Evolutionary conservation across 2,888 invertebrate species (phyloP), one percentile per base, ranked within the genome.

Genomic region (Mesoligia furuncula): DNA sequence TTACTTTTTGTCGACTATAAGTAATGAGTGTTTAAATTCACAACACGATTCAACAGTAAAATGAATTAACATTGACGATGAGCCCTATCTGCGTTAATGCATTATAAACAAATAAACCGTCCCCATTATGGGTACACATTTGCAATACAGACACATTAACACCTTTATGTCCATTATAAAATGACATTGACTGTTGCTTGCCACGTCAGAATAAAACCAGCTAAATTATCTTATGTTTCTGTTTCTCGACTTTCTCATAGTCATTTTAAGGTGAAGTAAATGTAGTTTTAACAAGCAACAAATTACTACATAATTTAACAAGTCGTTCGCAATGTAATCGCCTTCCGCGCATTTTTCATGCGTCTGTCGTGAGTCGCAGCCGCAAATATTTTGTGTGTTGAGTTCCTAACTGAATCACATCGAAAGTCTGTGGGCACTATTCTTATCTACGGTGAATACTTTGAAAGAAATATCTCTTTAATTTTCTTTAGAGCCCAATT

Each of bases 341-440:
- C 42, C 9, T 66, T 15, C 61, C 20, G 54, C 11, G 24, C 42
- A 31, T 67, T 64, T 73, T 64, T 65, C 31, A 31, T 64, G 59
- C 61, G 61, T 39, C n/a, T 36, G 73, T 20, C 39, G 39, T 20
- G 13, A 48, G 70, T n/a, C 27, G 61, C 48, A 24, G 17, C 39
- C 11, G 59, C 59, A 71, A 73, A 61, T 72, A 67, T 39, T 67
- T n/a, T 2, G 62, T 73, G 72, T 73, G 78, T 59, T 57, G 39
- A 27, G 66, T 65, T 51, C 36, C 31, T 73, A 61, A 91, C 31
- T 62, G 62, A 91, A 90, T 91, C 90, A 89, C 85, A 90, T 86
- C 85, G 85, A 88, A 88, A 88, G 80, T 88, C 84, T 88, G 83
- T 85, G 77, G 79, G 75, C 77, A 80, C 79, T 73, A 73, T 57